These are phyloP conservation scores for Mercenaria mercenaria DNA, from an alignment of 1,140 invertebrate genomes.

Conservation along the genomic window DNA sequence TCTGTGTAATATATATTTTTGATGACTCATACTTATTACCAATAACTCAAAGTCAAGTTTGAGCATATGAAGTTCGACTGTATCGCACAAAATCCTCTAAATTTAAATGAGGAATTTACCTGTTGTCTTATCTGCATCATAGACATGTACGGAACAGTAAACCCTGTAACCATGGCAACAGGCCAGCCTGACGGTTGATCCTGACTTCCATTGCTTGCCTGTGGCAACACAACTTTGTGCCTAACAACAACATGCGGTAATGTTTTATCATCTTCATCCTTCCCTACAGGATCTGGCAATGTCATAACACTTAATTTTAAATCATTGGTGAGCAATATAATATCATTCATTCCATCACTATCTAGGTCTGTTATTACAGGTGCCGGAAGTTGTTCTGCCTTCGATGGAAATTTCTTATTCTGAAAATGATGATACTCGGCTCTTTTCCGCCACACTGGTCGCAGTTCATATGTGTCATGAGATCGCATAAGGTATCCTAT, in stretches of 20 bases:
- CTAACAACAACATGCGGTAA: constrained; percentile 79
- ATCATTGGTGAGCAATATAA: constrained; percentile 79
- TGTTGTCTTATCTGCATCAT: constrained; percentile 80
- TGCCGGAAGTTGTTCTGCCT: constrained; percentile 73
- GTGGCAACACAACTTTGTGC: constrained; percentile 70
- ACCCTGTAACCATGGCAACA: constrained; percentile 78
- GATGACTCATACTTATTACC: no score
- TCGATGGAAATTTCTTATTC: constrained; percentile 77
- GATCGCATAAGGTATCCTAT: constrained; percentile 79
- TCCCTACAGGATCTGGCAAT: constrained; percentile 61
- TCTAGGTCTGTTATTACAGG: constrained; percentile 81
- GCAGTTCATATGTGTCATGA: constrained; percentile 75
- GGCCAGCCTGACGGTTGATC: constrained; percentile 68
- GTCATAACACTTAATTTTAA: constrained; percentile 75
- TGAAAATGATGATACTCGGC: constrained; percentile 74
- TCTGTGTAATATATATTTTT: no score
- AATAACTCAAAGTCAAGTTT: no score
- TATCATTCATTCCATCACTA: constrained; percentile 81
- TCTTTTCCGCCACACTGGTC: constrained; percentile 79
- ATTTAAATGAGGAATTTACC: no score
- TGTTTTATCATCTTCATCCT: constrained; percentile 70
- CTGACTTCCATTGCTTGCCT: constrained; percentile 30
- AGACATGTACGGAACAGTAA: constrained; percentile 74
- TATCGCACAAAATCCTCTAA: no score
- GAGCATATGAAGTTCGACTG: no score